A percentile compares a stretch with the other conserved stretches of the same genome.
phyloP scores from a whole-genome alignment of 2,888 invertebrate genomes.

The Acrocyrtus sp. region DNA sequence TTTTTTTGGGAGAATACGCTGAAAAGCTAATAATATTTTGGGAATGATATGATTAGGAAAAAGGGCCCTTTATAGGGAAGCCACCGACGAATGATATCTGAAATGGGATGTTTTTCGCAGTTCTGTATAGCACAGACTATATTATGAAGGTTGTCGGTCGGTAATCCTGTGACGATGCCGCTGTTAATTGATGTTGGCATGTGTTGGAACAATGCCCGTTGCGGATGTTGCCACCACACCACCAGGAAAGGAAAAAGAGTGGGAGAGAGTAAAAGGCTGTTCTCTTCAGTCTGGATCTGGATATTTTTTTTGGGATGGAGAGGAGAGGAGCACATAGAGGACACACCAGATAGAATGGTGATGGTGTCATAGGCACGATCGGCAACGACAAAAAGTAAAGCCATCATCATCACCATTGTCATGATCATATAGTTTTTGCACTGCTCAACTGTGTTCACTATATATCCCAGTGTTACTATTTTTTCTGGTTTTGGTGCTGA shows the following conservation, averaged over 20 bases:
- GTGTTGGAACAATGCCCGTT: conserved; percentile 58
- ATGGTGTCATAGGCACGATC: too few species aligned
- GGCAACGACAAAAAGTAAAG: conserved; percentile 2
- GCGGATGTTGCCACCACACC: conserved; percentile 48
- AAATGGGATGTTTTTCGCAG: too few species aligned
- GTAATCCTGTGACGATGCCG: conserved; percentile 57
- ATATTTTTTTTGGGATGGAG: not conserved
- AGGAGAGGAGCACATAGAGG: not conserved
- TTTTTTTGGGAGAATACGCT: too few species aligned
- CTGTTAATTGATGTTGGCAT: conserved; percentile 60
- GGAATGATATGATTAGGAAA: too few species aligned
- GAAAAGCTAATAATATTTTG: too few species aligned
- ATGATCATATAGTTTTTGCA: too few species aligned
- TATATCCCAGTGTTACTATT: too few species aligned
- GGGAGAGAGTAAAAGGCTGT: conserved; percentile 24
- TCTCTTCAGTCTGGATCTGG: not conserved
- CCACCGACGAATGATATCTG: too few species aligned
- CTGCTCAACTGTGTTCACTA: too few species aligned
- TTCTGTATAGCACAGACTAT: too few species aligned
- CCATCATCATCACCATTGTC: not conserved
- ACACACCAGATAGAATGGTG: conserved; percentile 1
- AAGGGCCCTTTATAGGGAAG: too few species aligned
- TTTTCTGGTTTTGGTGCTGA: too few species aligned
- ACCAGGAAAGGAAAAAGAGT: not conserved
- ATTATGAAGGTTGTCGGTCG: conserved; percentile 51